phyloP scores from a whole-genome alignment of 2,797 vertebrate genomes.

The Astyanax mexicanus region DNA sequence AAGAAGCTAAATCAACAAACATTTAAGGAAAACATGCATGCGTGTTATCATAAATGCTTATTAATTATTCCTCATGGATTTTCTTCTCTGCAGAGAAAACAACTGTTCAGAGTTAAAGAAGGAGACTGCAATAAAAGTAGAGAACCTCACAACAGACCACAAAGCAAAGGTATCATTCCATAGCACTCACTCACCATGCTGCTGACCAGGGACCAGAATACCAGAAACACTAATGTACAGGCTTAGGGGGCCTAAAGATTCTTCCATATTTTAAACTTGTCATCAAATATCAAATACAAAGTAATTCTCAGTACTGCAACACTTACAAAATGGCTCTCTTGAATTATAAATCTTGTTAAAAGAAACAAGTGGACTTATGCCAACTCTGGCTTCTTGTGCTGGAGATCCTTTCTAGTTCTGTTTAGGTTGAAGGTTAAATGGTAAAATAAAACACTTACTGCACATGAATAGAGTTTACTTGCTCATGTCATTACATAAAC shows the following conservation, averaged over 20 bases:
- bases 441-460: too few species aligned
- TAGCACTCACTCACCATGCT: not conserved
- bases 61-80: not conserved
- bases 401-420: too few species aligned
- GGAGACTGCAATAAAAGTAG: slow-evolving; percentile 96
- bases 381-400: too few species aligned
- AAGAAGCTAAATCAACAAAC: not conserved
- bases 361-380: too few species aligned
- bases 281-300: not conserved
- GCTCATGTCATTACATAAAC: too few species aligned
- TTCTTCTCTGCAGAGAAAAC: slow-evolving; percentile 84
- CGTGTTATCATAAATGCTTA: not conserved
- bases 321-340: not conserved
- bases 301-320: not conserved
- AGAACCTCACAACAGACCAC: slow-evolving; percentile 90
- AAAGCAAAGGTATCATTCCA: slow-evolving; percentile 90
- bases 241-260: not conserved
- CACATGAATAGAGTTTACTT: too few species aligned
- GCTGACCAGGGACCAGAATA: not conserved
- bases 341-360: not conserved
- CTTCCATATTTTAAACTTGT: not conserved
- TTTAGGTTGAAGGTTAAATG: too few species aligned
- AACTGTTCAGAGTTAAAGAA: slow-evolving; percentile 98
- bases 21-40: too few species aligned
- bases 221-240: not conserved